A percentile compares a stretch with the other conserved stretches of the same genome.
Evolutionary conservation across 2,888 invertebrate species (phyloP).

Genomic region (Drosophila anomelani): DNA sequence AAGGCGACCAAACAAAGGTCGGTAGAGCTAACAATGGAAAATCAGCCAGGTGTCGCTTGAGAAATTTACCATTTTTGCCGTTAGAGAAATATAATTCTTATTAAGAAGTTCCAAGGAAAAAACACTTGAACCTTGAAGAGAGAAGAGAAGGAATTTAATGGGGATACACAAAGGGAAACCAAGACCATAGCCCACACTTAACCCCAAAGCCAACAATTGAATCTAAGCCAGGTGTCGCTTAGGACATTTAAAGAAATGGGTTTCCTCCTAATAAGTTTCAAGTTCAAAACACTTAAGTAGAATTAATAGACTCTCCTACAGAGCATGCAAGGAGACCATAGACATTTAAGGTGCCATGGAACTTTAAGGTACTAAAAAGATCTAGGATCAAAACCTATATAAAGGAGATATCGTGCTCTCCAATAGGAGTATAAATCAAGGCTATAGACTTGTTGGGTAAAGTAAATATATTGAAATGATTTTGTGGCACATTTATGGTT

Average conservation of each 20-base stretch:
- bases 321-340: neutral
- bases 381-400: neutral
- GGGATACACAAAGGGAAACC: neutral
- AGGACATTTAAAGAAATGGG: conserved; percentile 17
- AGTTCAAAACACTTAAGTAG: conserved; percentile 7
- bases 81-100: neutral
- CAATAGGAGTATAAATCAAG: too few species aligned
- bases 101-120: neutral
- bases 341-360: too few species aligned
- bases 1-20: neutral
- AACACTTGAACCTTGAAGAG: neutral
- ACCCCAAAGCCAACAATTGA: conserved; percentile 32
- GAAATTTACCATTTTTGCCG: conserved; percentile 19
- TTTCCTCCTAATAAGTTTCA: conserved; percentile 1
- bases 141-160: neutral
- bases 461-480: neutral
- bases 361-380: neutral
- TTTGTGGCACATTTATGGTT: neutral
- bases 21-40: conserved; percentile 41
- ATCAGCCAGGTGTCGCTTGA: conserved; percentile 44
- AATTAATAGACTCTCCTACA: neutral
- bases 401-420: neutral
- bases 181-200: neutral
- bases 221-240: conserved; percentile 41
- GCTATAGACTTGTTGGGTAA: neutral